phyloP scores from a whole-genome alignment of 1,140 invertebrate genomes.

The Drosophila lacertosa region DNA sequence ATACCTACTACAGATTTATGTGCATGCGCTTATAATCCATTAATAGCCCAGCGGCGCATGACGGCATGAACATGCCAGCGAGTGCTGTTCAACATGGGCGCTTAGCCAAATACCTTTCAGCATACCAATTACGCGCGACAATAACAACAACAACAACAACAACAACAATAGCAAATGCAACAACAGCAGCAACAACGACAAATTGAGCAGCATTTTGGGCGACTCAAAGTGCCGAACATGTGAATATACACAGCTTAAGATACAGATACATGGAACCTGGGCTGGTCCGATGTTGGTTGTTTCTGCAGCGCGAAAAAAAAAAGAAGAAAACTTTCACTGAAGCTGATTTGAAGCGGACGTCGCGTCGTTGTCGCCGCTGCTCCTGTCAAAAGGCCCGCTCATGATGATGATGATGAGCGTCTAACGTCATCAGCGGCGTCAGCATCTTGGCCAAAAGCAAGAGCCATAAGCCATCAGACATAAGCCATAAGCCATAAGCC shows the following conservation, averaged over 20 bases:
- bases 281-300: not conserved
- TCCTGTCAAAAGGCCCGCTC: conserved; percentile 73
- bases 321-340: conserved; percentile 81
- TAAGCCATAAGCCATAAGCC: conserved; percentile 51
- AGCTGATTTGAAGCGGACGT: conserved; percentile 57
- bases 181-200: conserved; percentile 37
- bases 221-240: conserved; percentile 52
- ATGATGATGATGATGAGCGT: conserved; percentile 68
- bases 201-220: conserved; percentile 52
- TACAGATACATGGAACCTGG: conserved; percentile 26
- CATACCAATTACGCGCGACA: conserved; percentile 64
- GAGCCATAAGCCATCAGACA: conserved; percentile 18
- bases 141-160: conserved; percentile 30
- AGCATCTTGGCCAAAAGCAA: conserved; percentile 25
- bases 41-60: conserved; percentile 50
- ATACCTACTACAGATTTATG: not conserved
- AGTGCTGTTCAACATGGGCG: conserved; percentile 39
- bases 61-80: conserved; percentile 21
- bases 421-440: conserved; percentile 58
- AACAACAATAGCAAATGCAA: too few species aligned
- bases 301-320: conserved; percentile 32
- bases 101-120: conserved; percentile 60
- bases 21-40: conserved; percentile 51
- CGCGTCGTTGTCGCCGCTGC: conserved; percentile 43
- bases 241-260: conserved; percentile 43